A percentile compares a stretch with the other conserved stretches of the same genome.
Conservation (phyloP, 2,113 vertebrate genomes). For the Lagopus muta region DNA sequence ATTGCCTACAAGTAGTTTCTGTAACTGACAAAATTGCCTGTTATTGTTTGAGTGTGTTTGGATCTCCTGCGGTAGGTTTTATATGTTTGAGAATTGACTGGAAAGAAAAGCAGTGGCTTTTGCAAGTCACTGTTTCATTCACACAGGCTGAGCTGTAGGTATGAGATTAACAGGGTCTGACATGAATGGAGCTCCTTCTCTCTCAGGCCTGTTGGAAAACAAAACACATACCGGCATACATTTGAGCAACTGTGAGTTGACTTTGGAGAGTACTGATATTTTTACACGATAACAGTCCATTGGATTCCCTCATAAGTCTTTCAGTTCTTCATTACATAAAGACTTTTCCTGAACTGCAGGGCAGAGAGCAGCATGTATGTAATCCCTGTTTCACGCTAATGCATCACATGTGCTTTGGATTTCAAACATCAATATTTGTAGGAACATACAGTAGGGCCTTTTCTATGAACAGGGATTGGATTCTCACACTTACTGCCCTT, state of each 20-base stretch:
- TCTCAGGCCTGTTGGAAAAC: constrained; percentile 68
- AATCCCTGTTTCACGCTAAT: constrained; percentile 74
- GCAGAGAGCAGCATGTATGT: constrained; percentile 69
- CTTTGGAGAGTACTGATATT: constrained; percentile 70
- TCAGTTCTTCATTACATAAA: constrained; percentile 74
- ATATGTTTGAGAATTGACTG: constrained; percentile 68
- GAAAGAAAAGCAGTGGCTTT: constrained; percentile 73
- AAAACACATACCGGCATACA: constrained; percentile 64
- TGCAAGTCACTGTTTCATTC: constrained; percentile 68
- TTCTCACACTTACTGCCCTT: constrained; percentile 59
- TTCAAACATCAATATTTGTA: constrained; percentile 75
- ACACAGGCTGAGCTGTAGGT: constrained; percentile 47
- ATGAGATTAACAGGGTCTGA: constrained; percentile 65
- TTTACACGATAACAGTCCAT: constrained; percentile 73
- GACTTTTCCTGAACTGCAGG: constrained; percentile 66
- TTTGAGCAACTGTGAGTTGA: constrained; percentile 73
- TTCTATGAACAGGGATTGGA: constrained; percentile 46
- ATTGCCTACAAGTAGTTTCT: constrained; percentile 42
- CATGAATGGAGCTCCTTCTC: constrained; percentile 74
- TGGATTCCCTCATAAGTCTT: constrained; percentile 73
- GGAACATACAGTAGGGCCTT: constrained; percentile 64
- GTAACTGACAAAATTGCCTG: constrained; percentile 58
- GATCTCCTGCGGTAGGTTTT: constrained; percentile 63
- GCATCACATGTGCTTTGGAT: constrained; percentile 72
- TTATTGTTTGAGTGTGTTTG: constrained; percentile 64